phyloP scores from a whole-genome alignment of 2,888 invertebrate genomes.

The Cerceris rybyensis region DNA sequence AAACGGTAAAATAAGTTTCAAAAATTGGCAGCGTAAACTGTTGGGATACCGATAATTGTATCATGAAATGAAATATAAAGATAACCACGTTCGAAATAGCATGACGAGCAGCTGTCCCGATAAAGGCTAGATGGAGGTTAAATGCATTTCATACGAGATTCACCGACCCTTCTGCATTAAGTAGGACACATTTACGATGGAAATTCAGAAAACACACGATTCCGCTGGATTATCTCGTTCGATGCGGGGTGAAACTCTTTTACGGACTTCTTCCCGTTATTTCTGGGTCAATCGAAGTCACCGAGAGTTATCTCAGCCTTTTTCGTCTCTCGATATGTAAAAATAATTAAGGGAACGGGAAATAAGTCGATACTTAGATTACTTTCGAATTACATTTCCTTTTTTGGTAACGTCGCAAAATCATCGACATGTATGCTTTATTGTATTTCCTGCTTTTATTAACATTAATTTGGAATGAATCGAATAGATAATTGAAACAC shows the following conservation, averaged over 20 bases:
- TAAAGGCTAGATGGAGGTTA: background rate
- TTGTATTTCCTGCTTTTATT: too few species aligned
- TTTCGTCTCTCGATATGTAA: constrained; percentile 20
- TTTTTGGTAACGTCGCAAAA: background rate
- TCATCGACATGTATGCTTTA: background rate
- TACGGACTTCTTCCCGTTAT: constrained; percentile 31
- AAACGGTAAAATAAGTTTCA: too few species aligned
- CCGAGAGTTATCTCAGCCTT: background rate
- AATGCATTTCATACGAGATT: background rate
- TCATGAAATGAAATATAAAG: background rate
- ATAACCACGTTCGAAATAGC: background rate
- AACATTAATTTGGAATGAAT: too few species aligned
- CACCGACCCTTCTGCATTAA: background rate
- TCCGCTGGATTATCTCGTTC: constrained; percentile 6
- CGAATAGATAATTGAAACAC: too few species aligned
- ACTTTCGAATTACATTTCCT: background rate
- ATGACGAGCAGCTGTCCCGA: background rate
- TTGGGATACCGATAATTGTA: too few species aligned
- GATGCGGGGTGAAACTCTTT: constrained; percentile 8
- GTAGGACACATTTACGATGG: background rate
- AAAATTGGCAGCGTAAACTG: too few species aligned
- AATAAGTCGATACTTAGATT: background rate
- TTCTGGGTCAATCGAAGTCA: constrained; percentile 42
- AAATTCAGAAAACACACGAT: constrained; percentile 22
- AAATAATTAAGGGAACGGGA: constrained; percentile 18